Conservation (phyloP, 2,113 vertebrate genomes). For the Rhadina sibilatrix region DNA sequence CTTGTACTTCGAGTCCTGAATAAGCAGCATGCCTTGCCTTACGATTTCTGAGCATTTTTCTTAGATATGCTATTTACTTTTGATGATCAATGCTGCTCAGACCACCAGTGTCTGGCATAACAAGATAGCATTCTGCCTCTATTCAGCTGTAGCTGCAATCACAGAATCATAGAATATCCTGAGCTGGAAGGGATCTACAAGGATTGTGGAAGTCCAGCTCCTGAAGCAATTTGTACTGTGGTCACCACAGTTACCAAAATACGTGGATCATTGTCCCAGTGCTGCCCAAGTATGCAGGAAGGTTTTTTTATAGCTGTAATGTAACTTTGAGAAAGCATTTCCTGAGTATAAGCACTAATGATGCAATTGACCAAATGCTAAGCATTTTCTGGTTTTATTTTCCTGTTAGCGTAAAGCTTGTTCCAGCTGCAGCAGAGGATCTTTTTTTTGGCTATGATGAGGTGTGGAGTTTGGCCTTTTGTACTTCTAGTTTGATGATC, state of each 20-base stretch:
- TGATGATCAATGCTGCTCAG: background rate
- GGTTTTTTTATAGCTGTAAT: background rate
- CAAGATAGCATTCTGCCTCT: background rate
- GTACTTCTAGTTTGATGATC: background rate
- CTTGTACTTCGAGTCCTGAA: background rate
- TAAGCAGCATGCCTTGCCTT: background rate
- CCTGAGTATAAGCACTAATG: background rate
- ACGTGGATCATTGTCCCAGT: background rate
- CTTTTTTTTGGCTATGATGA: background rate
- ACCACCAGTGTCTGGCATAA: background rate
- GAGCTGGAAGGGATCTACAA: background rate
- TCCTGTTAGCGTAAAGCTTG: background rate
- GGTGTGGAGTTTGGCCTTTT: background rate
- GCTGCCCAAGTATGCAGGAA: background rate
- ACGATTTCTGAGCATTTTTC: background rate
- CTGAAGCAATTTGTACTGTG: background rate
- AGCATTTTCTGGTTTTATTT: background rate
- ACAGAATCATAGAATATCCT: background rate
- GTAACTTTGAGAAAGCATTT: background rate
- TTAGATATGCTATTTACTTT: constrained; percentile 4
- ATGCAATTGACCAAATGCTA: background rate
- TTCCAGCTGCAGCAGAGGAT: background rate
- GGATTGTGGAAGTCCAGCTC: background rate
- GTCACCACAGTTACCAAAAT: background rate
- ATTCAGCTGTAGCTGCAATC: background rate